A percentile compares a stretch with the other conserved stretches of the same genome.
Evolutionary conservation across 2,113 vertebrate genomes (phyloP).

Genomic region (Xiphophorus maculatus): DNA sequence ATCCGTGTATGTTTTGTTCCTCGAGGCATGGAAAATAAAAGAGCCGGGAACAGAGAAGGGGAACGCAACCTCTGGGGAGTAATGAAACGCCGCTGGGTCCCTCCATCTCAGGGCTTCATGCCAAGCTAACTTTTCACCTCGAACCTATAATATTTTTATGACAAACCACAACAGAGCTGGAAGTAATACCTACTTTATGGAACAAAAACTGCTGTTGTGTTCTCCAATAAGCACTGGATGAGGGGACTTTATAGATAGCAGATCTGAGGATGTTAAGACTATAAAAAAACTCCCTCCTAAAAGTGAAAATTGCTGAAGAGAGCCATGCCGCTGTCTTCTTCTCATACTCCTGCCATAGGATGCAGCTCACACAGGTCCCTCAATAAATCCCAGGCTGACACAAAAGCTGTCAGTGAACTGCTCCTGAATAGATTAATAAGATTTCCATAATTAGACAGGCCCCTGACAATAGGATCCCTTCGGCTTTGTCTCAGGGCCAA

Average conservation of each 20-base stretch:
- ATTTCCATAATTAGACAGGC: constrained; percentile 95
- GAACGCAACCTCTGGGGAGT: constrained; percentile 73
- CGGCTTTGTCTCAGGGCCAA: constrained; percentile 88
- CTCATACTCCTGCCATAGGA: constrained; percentile 66
- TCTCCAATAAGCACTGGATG: constrained; percentile 33
- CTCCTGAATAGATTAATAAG: constrained; percentile 96
- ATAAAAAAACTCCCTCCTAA: constrained; percentile 29
- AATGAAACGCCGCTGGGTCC: constrained; percentile 72
- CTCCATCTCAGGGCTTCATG: constrained; percentile 67
- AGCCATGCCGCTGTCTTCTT: constrained; percentile 66
- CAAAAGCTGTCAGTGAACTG: constrained; percentile 80
- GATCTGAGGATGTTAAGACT: constrained; percentile 16
- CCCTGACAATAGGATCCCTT: constrained; percentile 91
- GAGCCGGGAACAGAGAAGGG: constrained; percentile 64
- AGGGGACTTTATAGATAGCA: constrained; percentile 26
- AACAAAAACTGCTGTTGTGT: constrained; percentile 42
- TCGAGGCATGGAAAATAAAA: constrained; percentile 76
- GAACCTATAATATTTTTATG: constrained; percentile 64
- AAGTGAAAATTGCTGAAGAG: constrained; percentile 49
- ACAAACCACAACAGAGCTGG: constrained; percentile 59
- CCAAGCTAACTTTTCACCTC: constrained; percentile 77
- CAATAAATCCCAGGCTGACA: constrained; percentile 80
- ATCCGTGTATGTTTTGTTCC: constrained; percentile 76
- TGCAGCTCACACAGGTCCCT: constrained; percentile 77
- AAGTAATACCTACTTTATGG: constrained; percentile 40